Evolutionary conservation across 2,888 invertebrate genomes (phyloP).

Genomic region (Nematopogon swammerdamellus): DNA sequence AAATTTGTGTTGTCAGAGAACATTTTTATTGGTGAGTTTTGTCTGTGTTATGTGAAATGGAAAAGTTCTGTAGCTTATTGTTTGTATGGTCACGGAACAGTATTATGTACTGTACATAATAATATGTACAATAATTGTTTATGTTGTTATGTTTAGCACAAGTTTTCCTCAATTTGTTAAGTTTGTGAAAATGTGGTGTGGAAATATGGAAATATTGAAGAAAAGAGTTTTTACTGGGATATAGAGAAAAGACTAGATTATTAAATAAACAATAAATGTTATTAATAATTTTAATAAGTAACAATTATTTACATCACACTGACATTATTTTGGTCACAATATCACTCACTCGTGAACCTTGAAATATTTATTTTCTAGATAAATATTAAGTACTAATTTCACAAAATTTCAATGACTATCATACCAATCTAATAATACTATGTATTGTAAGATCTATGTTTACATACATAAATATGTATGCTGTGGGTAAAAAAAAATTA

Average conservation of each 20-base stretch:
- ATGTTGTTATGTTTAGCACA: not conserved
- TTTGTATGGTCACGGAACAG: too few relatives aligned
- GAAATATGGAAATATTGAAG: too few relatives aligned
- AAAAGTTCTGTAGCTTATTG: too few relatives aligned
- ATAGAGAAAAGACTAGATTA: too few relatives aligned
- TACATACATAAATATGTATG: too few relatives aligned
- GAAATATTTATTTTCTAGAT: not conserved
- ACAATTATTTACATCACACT: not conserved
- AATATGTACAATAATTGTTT: not conserved
- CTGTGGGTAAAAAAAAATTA: too few relatives aligned
- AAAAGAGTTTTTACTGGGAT: too few relatives aligned
- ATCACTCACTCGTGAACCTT: not conserved
- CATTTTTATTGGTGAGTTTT: too few relatives aligned
- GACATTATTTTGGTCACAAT: not conserved
- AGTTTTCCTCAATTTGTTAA: not conserved
- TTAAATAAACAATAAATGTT: not conserved
- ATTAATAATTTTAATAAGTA: not conserved
- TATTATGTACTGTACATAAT: not conserved
- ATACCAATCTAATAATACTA: not conserved
- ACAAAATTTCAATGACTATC: not conserved
- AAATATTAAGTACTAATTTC: not conserved
- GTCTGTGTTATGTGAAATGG: too few relatives aligned
- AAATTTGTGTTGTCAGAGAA: too few relatives aligned
- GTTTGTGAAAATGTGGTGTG: too few relatives aligned
- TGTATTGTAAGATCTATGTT: too few relatives aligned